Percentiles rank a stretch among this genome's conserved stretches.
These are phyloP conservation scores for Dallia pectoralis DNA, from an alignment of 2,797 vertebrate species.

Conservation along the genomic window DNA sequence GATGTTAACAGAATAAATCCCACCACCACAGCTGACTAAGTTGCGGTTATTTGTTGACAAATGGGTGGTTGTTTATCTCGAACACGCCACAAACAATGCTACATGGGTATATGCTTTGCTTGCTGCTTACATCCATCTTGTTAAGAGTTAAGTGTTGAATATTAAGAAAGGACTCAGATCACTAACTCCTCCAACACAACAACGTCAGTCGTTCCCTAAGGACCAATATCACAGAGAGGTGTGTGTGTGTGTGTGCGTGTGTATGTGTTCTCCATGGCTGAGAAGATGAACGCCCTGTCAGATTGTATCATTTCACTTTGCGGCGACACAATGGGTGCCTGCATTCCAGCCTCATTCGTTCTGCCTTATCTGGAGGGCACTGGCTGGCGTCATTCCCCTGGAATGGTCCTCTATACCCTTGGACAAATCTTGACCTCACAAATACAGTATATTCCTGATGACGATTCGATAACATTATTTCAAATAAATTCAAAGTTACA, in stretches of 20 bases:
- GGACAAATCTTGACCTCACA: not conserved
- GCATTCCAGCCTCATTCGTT: conserved; percentile 17
- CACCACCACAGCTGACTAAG: not conserved
- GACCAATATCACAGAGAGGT: not conserved
- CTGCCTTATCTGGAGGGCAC: conserved; percentile 7
- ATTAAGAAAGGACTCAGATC: not conserved
- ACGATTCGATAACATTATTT: too few relatives aligned
- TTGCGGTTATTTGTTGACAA: not conserved
- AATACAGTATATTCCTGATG: too few relatives aligned
- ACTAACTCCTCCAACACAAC: not conserved
- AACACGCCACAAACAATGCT: not conserved
- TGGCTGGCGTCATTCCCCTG: not conserved
- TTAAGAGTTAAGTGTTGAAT: not conserved
- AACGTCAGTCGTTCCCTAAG: not conserved
- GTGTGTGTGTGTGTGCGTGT: conserved; percentile 10
- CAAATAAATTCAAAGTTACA: too few relatives aligned
- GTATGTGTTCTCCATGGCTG: not conserved
- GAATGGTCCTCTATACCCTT: not conserved
- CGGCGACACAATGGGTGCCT: conserved; percentile 16
- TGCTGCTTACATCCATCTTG: not conserved
- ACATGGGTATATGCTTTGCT: not conserved
- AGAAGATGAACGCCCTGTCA: conserved; percentile 21
- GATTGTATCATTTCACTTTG: conserved; percentile 18
- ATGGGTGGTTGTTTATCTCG: not conserved
- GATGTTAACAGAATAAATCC: not conserved